Conservation (phyloP, 2,888 invertebrate species). For the Cryptophagus acutangulus region DNA sequence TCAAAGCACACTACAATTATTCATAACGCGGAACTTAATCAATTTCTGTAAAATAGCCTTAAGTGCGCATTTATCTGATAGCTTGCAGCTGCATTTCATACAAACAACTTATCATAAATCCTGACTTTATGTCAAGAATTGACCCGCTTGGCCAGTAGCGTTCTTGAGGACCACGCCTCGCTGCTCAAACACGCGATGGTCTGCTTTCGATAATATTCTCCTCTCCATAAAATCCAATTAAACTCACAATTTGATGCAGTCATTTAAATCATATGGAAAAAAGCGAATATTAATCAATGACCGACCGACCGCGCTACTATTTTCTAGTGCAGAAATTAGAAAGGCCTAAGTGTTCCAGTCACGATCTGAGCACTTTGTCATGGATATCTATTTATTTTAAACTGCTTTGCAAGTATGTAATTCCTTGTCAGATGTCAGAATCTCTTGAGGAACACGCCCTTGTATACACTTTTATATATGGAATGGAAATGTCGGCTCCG, state of each 20-base stretch:
- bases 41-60: conserved; percentile 10
- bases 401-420: conserved; percentile 8
- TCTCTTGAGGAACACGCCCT: conserved; percentile 23
- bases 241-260: no score
- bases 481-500: conserved; percentile 8
- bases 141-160: conserved; percentile 37
- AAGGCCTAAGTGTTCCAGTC: conserved; percentile 40
- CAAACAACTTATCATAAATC: conserved; percentile 22
- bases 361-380: conserved; percentile 34
- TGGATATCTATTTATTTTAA: conserved; percentile 27
- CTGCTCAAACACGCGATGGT: conserved; percentile 14
- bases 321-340: conserved; percentile 41
- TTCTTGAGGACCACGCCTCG: conserved; percentile 34
- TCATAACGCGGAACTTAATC: conserved; percentile 18
- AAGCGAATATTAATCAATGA: no score
- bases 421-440: conserved; percentile 25
- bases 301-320: no score
- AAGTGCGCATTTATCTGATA: conserved; percentile 7
- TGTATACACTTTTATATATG: conserved; percentile 9
- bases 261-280: no score
- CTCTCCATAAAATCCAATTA: no score
- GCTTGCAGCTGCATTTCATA: conserved; percentile 16
- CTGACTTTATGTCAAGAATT: conserved; percentile 22
- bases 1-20: conserved; percentile 1
- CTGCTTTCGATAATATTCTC: no score